phyloP scores from a whole-genome alignment of 2,113 vertebrate genomes.

The Melanotaenia duboulayi region DNA sequence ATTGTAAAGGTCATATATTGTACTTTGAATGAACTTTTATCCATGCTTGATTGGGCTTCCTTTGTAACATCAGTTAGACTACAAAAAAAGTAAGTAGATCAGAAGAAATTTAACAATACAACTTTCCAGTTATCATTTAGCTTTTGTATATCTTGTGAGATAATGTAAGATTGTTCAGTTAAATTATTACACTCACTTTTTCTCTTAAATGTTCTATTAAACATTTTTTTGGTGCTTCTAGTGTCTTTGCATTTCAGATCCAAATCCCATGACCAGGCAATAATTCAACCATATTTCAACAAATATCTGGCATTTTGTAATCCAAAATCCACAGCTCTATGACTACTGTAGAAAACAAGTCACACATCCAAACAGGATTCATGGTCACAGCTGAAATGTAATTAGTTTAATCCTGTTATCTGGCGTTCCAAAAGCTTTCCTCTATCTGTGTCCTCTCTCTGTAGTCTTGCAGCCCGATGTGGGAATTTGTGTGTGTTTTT shows the following conservation, averaged over 20 bases:
- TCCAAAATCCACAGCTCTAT: constrained; percentile 2
- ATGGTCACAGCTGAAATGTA: constrained; percentile 73
- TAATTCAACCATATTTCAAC: constrained; percentile 1
- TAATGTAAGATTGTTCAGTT: too few species aligned
- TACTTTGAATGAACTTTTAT: too few species aligned
- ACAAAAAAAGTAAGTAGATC: too few species aligned
- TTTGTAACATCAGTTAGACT: too few species aligned
- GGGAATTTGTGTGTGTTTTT: constrained; percentile 37
- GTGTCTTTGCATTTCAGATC: background rate
- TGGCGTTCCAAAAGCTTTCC: constrained; percentile 54
- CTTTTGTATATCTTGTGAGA: too few species aligned
- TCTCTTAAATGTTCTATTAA: background rate
- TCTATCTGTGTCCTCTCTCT: constrained; percentile 51
- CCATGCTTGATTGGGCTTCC: too few species aligned
- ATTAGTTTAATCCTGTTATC: constrained; percentile 78
- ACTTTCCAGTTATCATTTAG: too few species aligned
- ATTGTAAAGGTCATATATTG: too few species aligned
- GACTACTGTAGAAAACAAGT: constrained; percentile 43
- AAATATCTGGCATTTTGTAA: constrained; percentile 31
- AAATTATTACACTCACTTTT: too few species aligned
- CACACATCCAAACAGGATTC: constrained; percentile 60
- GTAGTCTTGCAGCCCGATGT: constrained; percentile 19
- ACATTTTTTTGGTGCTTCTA: too few species aligned
- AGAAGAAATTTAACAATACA: too few species aligned
- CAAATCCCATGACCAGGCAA: constrained; percentile 4